Conservation (phyloP, 2,888 invertebrate genomes). For the Sphaerophoria taeniata region DNA sequence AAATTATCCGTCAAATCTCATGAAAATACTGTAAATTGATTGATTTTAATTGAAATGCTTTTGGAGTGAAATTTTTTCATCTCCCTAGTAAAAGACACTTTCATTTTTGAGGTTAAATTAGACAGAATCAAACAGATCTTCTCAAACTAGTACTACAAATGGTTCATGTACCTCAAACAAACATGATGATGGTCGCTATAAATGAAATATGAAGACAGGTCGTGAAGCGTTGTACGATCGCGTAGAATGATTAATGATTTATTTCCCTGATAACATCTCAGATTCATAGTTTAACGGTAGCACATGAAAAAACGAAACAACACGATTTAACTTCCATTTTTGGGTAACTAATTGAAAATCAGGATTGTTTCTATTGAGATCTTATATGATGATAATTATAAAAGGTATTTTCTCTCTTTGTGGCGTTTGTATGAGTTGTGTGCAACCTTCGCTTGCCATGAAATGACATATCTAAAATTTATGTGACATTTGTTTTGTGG, state of each 20-base stretch:
- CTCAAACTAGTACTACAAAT: constrained; percentile 4
- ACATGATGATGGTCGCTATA: neutral
- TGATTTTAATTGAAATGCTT: constrained; percentile 27
- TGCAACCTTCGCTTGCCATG: neutral
- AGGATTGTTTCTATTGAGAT: constrained; percentile 4
- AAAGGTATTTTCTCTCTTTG: neutral
- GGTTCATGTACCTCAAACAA: neutral
- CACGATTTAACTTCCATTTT: constrained; percentile 30
- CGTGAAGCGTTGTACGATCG: constrained; percentile 32
- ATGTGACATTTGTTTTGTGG: constrained; percentile 49
- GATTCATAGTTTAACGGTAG: constrained; percentile 41
- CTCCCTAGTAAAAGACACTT: constrained; percentile 7
- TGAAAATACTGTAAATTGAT: constrained; percentile 14
- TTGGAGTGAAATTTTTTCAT: constrained; percentile 25
- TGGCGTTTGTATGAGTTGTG: neutral
- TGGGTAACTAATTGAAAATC: constrained; percentile 26
- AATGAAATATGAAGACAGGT: constrained; percentile 29
- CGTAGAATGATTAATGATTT: constrained; percentile 65
- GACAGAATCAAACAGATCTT: neutral
- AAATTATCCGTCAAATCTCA: constrained; percentile 29
- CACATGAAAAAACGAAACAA: neutral
- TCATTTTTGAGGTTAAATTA: constrained; percentile 19
- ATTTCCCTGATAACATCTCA: constrained; percentile 48
- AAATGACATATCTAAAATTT: constrained; percentile 39
- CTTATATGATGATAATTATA: constrained; percentile 17